Base-by-base conservation (phyloP, 30 jellyfish, hydroid and myxozoan genomes). In the Hydractinia echinata region DNA sequence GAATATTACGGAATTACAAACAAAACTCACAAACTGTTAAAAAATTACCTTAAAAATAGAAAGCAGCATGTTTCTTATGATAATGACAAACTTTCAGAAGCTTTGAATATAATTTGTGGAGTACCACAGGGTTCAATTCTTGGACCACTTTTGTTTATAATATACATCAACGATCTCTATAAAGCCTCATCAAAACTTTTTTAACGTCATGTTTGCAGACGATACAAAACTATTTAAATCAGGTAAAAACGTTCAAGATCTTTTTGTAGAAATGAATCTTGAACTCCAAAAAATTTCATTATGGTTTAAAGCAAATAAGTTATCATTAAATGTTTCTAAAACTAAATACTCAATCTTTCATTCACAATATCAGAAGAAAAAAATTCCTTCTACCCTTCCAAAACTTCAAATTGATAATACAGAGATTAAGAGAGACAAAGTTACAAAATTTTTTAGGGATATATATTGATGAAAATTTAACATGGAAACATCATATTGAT, bases 71-170 rank as follows among this genome's bases (percentile, higher is more conserved):
- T 58, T 58, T 58, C 19, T 58, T 58, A 11, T 58, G 69, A 58
- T 58, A 58, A 58, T 58, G 69, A 58, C 69, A 58, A 58, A 13
- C 69, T 58, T 16, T 58, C 19, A 58, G 69, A 58, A 58, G 69
- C 69, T 11, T 0, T 58, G 15, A 58, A 58, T 58, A 16, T 58
- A 58, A 58, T 16, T 58, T 58, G 69, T 16, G 69, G 3, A 58
- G 19, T 11, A 58, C 69, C 69, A 58, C 69, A 11, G 69, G 69
- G 19, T 16, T 58, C 15, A 58, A 58, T 58, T 58, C 69, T 58
- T 58, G 3, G 69, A 58, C 69, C 15, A 11, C 19, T 16, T 58
- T 58, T 58, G 69, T 58, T 58, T 58, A 1, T 3, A 58, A 58
- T 58, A 11, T 2, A 58, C 3, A 16, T 58, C 69, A 58, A 58